Conservation (phyloP, 2,113 vertebrate genomes). For the Nibea albiflora region DNA sequence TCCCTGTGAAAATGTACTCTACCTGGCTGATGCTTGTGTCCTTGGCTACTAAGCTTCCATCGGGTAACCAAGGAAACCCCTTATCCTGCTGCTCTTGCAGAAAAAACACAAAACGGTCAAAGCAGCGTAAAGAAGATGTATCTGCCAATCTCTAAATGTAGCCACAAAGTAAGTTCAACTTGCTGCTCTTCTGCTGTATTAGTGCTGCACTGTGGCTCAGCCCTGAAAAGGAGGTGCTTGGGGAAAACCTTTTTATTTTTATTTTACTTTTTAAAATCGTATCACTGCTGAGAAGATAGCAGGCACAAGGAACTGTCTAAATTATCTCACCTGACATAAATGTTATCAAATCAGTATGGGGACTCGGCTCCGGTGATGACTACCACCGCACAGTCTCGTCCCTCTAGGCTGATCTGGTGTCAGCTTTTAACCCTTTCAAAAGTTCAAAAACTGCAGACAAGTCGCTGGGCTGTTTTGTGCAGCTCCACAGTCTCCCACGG, state of each 20-base stretch:
- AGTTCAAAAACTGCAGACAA: slow-evolving; percentile 29
- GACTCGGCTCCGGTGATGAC: slow-evolving; percentile 31
- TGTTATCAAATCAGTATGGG: not conserved
- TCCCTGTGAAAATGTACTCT: slow-evolving; percentile 17
- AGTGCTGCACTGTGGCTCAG: slow-evolving; percentile 38
- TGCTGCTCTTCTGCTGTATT: slow-evolving; percentile 43
- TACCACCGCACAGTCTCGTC: slow-evolving; percentile 37
- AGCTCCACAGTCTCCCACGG: slow-evolving; percentile 6
- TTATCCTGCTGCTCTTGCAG: slow-evolving; percentile 26
- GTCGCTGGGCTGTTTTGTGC: slow-evolving; percentile 30
- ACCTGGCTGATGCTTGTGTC: not conserved
- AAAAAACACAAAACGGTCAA: slow-evolving; percentile 29
- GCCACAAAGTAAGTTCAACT: slow-evolving; percentile 38
- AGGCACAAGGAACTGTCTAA: slow-evolving; percentile 37
- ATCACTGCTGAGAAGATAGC: slow-evolving; percentile 25
- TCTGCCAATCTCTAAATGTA: slow-evolving; percentile 51
- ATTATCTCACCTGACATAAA: not conserved
- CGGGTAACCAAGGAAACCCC: slow-evolving; percentile 13
- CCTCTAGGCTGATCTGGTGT: slow-evolving; percentile 17
- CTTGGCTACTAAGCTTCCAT: slow-evolving; percentile 1
- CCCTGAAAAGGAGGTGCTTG: not conserved
- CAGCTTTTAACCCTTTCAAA: not conserved
- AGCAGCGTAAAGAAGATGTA: not conserved
- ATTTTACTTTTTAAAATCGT: not conserved
- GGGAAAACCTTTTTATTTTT: slow-evolving; percentile 10